Conservation (phyloP, 2,113 vertebrate species). For the Barbus barbus region DNA sequence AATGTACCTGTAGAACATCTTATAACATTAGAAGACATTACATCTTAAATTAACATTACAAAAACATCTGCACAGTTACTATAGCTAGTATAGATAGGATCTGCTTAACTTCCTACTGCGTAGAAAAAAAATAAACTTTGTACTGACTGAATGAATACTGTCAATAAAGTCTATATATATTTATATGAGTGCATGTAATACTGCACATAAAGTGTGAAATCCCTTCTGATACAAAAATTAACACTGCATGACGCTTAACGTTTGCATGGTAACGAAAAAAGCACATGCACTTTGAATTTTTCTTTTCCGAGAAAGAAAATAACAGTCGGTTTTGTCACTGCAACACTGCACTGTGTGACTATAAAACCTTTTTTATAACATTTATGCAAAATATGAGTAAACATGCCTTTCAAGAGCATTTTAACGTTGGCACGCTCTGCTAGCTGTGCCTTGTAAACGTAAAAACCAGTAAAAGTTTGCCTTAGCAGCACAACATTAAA, state of each 20-base stretch:
- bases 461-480: background rate
- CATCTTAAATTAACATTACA: conserved; percentile 53
- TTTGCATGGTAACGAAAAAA: conserved; percentile 80
- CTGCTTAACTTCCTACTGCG: conserved; percentile 70
- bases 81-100: conserved; percentile 69
- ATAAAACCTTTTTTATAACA: background rate
- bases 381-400: conserved; percentile 22
- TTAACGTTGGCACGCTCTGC: background rate
- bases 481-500: conserved; percentile 8
- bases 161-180: conserved; percentile 61
- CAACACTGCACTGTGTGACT: background rate
- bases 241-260: conserved; percentile 88
- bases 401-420: conserved; percentile 20
- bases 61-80: conserved; percentile 66
- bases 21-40: background rate
- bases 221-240: conserved; percentile 98
- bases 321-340: conserved; percentile 48
- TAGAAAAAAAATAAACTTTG: conserved; percentile 59
- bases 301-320: conserved; percentile 59
- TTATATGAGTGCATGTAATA: conserved; percentile 85
- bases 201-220: conserved; percentile 92
- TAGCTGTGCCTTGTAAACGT: conserved; percentile 26
- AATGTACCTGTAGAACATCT: conserved; percentile 12
- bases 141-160: conserved; percentile 66
- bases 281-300: conserved; percentile 43